Evolutionary conservation across 2,888 invertebrate genomes (phyloP).

Genomic region (Drosophila niveifrons): DNA sequence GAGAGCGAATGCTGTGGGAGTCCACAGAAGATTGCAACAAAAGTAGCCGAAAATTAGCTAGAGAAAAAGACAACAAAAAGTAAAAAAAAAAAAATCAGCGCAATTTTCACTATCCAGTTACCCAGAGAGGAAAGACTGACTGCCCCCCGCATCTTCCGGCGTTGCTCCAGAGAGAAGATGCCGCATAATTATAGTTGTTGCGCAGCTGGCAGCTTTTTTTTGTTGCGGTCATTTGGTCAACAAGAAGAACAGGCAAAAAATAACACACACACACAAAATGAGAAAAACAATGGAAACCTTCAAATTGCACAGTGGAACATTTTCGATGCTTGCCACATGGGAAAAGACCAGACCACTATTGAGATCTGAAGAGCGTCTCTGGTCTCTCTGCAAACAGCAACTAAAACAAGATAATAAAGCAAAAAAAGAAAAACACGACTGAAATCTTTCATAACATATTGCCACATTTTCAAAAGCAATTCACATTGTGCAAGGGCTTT

Average conservation of each 20-base stretch:
- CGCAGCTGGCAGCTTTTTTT: slow-evolving; percentile 36
- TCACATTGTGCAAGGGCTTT: slow-evolving; percentile 8
- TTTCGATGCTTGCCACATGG: slow-evolving; percentile 19
- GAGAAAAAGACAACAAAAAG: slow-evolving; percentile 31
- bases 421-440: background rate
- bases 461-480: slow-evolving; percentile 12
- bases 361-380: slow-evolving; percentile 23
- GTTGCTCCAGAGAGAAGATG: slow-evolving; percentile 24
- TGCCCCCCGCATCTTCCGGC: slow-evolving; percentile 7
- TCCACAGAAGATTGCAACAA: slow-evolving; percentile 69
- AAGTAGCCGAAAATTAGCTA: slow-evolving; percentile 74
- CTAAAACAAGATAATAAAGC: slow-evolving; percentile 6
- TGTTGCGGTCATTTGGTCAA: slow-evolving; percentile 28
- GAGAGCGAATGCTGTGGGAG: slow-evolving; percentile 56
- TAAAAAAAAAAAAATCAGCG: slow-evolving; percentile 55
- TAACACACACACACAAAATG: background rate
- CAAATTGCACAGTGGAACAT: slow-evolving; percentile 24
- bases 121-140: slow-evolving; percentile 30
- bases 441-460: slow-evolving; percentile 19
- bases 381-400: background rate
- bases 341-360: background rate
- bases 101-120: slow-evolving; percentile 76
- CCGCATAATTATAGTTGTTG: slow-evolving; percentile 54
- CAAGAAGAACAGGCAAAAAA: slow-evolving; percentile 8
- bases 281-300: slow-evolving; percentile 40